Evolutionary conservation across 2,113 vertebrate species (phyloP), one percentile per base, ranked within the genome.

Genomic region (Odontophorus gujanensis): DNA sequence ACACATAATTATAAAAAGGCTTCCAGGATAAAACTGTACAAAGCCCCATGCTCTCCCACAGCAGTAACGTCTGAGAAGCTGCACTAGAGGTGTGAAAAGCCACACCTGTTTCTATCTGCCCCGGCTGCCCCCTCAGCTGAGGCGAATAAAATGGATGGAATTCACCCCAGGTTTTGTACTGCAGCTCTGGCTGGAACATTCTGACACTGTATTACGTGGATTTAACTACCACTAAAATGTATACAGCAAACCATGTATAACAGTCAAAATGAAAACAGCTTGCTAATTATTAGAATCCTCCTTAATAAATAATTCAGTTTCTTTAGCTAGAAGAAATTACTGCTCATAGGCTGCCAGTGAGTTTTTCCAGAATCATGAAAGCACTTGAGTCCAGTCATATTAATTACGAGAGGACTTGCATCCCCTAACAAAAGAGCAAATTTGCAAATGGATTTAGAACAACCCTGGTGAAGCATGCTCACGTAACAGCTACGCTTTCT

Each of bases 381-480:
- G 95, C 93, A 91, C 93, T 91, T 83, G 83, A 96, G 69, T 89
- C 88, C 68, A 75, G 92, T 94, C 58, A 57, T 78, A 95, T 75
- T 95, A 89, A 80, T 96, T 94, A 91, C 76, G 90, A 90, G 90
- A 95, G 80, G 77, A 94, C 92, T 75, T 88, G 79, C 85, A 93
- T 45, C 57, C 81, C 88, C 95, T 76, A 83, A 92, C 84, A 81
- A 92, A 83, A 93, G 85, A 90, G 87, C 77, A 93, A 81, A 95
- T 95, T 81, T 92, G 85, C 94, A 94, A 96, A 88, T 93, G 73
- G 84, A 74, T 90, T 95, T 96, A 89, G 97, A 96, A 66, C 66
- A 87, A 71, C 63, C 89, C 32, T 63, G 72, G 26, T 22, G 3
- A 97, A 95, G 95, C 47, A 79, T 47, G 85, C 40, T 83, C 48